Conservation (phyloP, 2,113 vertebrate genomes). For the Anhinga rufa region DNA sequence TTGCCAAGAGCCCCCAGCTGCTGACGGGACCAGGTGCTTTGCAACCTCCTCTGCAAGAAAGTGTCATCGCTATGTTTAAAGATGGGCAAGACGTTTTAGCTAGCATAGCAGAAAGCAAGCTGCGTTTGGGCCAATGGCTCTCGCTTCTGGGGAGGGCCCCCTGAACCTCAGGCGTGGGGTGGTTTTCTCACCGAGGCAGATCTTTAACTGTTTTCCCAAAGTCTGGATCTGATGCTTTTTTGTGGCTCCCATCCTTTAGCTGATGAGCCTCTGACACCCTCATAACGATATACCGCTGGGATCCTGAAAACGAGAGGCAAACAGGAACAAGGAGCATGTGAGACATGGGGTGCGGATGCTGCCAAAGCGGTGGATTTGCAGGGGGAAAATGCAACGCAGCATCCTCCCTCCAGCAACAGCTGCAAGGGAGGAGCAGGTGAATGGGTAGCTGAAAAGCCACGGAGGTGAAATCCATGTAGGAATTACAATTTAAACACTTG, state of each 20-base stretch:
- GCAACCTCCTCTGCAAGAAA: background rate
- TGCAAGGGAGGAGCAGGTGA: background rate
- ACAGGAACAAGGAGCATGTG: fast-evolving
- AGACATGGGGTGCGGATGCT: fast-evolving
- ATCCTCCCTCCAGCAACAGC: background rate
- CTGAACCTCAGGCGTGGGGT: fast-evolving
- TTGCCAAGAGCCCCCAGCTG: background rate
- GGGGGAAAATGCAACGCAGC: fast-evolving
- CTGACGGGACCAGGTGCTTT: background rate
- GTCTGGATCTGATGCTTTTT: constrained; percentile 73
- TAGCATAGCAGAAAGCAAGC: background rate
- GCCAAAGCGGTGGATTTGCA: fast-evolving
- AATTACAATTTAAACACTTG: background rate
- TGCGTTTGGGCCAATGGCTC: background rate
- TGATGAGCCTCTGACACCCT: constrained; percentile 86
- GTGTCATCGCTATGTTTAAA: fast-evolving
- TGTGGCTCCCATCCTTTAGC: constrained; percentile 77
- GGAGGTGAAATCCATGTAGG: background rate
- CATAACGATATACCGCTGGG: constrained; percentile 81
- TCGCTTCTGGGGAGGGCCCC: background rate
- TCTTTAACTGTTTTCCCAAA: constrained; percentile 90
- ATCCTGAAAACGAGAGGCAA: constrained; percentile 67
- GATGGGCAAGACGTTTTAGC: background rate
- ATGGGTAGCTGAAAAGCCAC: background rate
- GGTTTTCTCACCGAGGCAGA: constrained; percentile 81